These are phyloP conservation scores for Champsocephalus gunnari DNA, from an alignment of 2,797 vertebrate species.

Conservation along the genomic window DNA sequence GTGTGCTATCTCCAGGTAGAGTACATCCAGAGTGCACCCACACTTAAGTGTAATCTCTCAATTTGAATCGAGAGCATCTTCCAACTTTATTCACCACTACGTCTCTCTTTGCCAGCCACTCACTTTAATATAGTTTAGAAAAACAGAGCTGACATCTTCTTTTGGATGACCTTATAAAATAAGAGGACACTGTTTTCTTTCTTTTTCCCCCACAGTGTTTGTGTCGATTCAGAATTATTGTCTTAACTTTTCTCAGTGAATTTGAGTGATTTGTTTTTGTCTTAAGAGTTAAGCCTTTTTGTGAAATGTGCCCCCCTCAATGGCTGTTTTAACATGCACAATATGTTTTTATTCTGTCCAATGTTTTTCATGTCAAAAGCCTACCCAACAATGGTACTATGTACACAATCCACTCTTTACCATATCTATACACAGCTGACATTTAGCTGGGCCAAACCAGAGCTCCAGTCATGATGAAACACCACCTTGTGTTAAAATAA, in stretches of 20 bases:
- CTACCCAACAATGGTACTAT: slow-evolving; percentile 38
- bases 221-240: slow-evolving; percentile 45
- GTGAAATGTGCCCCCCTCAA: not conserved
- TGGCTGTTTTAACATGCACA: not conserved
- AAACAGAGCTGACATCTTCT: slow-evolving; percentile 26
- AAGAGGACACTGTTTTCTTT: slow-evolving; percentile 44
- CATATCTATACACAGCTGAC: slow-evolving; percentile 68
- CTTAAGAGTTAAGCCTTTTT: slow-evolving; percentile 23
- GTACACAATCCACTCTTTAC: slow-evolving; percentile 31
- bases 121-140: slow-evolving; percentile 36
- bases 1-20: slow-evolving; percentile 64
- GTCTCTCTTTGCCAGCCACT: slow-evolving; percentile 29
- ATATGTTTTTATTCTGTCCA: slow-evolving; percentile 20
- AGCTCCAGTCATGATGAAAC: slow-evolving; percentile 66
- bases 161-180: slow-evolving; percentile 58
- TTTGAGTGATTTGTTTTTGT: slow-evolving; percentile 47
- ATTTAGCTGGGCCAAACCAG: slow-evolving; percentile 68
- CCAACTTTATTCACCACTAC: slow-evolving; percentile 7
- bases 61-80: slow-evolving; percentile 18
- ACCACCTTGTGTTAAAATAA: slow-evolving; percentile 71
- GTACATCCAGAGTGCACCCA: slow-evolving; percentile 44
- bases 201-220: slow-evolving; percentile 43
- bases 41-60: slow-evolving; percentile 34
- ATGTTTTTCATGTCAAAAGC: slow-evolving; percentile 21
- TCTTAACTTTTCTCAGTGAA: slow-evolving; percentile 34